A percentile compares a stretch with the other conserved stretches of the same genome.
These are phyloP conservation scores for Psix sp. DNA, from an alignment of 1,140 invertebrate species.

Conservation along the genomic window DNA sequence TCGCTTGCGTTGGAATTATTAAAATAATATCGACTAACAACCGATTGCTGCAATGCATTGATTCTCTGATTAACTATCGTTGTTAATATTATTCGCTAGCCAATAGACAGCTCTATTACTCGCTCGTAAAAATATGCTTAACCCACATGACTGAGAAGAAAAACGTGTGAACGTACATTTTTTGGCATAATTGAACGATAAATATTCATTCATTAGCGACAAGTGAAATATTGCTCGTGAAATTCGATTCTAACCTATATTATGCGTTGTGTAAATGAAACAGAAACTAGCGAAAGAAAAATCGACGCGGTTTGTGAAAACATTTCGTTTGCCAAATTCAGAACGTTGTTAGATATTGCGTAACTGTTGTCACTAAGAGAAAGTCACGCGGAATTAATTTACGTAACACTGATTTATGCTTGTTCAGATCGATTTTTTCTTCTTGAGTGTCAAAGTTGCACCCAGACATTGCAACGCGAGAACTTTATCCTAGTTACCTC, in stretches of 20 bases:
- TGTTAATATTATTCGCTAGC: slow-evolving; percentile 24
- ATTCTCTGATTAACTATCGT: slow-evolving; percentile 52
- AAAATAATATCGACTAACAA: slow-evolving; percentile 38
- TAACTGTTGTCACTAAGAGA: slow-evolving; percentile 65
- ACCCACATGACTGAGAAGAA: slow-evolving; percentile 18
- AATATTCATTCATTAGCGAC: slow-evolving; percentile 21
- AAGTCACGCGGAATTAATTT: slow-evolving; percentile 67
- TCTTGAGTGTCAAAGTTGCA: slow-evolving; percentile 29
- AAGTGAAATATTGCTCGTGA: neutral
- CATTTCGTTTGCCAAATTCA: slow-evolving; percentile 26
- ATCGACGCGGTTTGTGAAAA: slow-evolving; percentile 7
- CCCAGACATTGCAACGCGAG: slow-evolving; percentile 22
- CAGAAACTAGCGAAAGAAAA: too few relatives aligned
- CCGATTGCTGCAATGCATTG: slow-evolving; percentile 18
- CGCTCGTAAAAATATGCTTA: slow-evolving; percentile 13
- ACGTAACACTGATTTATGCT: slow-evolving; percentile 71
- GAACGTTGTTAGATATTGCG: slow-evolving; percentile 36
- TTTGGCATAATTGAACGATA: slow-evolving; percentile 28
- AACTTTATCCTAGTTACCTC: slow-evolving; percentile 27
- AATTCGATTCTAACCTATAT: slow-evolving; percentile 8
- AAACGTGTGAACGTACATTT: slow-evolving; percentile 35
- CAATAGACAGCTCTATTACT: slow-evolving; percentile 18
- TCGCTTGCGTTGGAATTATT: slow-evolving; percentile 40
- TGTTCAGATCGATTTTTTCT: slow-evolving; percentile 60
- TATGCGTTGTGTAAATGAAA: too few relatives aligned